These are phyloP conservation scores for Megalops cyprinoides DNA, from an alignment of 2,797 vertebrate species.

Conservation along the genomic window DNA sequence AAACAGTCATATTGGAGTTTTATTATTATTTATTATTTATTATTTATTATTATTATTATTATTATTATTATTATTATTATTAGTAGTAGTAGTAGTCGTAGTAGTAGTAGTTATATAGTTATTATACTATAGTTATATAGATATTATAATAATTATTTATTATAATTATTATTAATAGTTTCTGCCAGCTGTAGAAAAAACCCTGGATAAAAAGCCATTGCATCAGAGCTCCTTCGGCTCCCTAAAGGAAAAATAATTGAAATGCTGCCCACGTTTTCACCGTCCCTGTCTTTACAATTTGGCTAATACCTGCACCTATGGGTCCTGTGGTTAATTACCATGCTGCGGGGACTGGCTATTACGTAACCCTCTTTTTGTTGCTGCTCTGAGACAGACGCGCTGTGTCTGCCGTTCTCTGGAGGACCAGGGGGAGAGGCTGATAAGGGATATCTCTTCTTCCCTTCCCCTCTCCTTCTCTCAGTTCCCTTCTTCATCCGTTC, in stretches of 20 bases:
- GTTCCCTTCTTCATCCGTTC: neutral
- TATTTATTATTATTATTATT: too few species aligned
- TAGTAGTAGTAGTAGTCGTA: too few species aligned
- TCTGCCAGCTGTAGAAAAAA: neutral
- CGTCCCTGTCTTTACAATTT: conserved; percentile 6
- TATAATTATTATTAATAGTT: too few species aligned
- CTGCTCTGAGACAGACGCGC: neutral
- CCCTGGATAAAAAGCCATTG: neutral
- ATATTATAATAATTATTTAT: too few species aligned
- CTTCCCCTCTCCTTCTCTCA: conserved; percentile 26
- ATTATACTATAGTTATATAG: too few species aligned
- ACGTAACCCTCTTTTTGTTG: conserved; percentile 14
- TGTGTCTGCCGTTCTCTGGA: neutral
- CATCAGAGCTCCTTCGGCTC: neutral
- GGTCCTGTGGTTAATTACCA: conserved; percentile 8
- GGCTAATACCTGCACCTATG: neutral
- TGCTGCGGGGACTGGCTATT: conserved; percentile 8
- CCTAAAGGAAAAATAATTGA: conserved; percentile 20
- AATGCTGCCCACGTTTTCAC: conserved; percentile 3
- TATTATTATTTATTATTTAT: too few species aligned
- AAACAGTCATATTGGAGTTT: too few species aligned
- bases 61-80: too few species aligned
- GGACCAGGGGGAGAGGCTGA: neutral
- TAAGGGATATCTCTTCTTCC: conserved; percentile 2
- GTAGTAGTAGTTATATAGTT: too few species aligned